Conservation (phyloP, 1,140 invertebrate species). For the Cecropterus lyciades region DNA sequence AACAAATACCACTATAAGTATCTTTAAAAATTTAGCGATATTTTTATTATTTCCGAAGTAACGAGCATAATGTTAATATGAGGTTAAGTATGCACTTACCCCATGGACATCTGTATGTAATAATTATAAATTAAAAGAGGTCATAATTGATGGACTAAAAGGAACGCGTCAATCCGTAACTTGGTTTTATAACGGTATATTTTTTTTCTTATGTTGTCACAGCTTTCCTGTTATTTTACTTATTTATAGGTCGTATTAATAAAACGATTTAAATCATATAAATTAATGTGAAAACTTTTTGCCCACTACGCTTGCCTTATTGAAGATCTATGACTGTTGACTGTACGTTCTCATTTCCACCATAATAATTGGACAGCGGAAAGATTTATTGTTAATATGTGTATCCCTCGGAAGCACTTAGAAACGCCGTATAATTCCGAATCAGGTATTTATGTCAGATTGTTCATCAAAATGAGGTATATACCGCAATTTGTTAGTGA, state of each 20-base stretch:
- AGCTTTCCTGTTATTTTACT: too few species aligned
- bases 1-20: conserved; percentile 15
- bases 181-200: too few species aligned
- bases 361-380: conserved; percentile 17
- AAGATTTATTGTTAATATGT: conserved; percentile 18
- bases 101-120: too few species aligned
- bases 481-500: conserved; percentile 24
- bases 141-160: too few species aligned
- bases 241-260: not conserved
- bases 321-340: conserved; percentile 4
- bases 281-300: not conserved
- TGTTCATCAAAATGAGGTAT: conserved; percentile 30
- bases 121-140: too few species aligned
- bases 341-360: conserved; percentile 1
- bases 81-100: too few species aligned
- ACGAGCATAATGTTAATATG: too few species aligned
- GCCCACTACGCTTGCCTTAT: not conserved
- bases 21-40: not conserved
- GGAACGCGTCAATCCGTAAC: too few species aligned
- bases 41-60: not conserved
- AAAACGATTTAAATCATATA: not conserved
- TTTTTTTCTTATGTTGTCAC: not conserved
- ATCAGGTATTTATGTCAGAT: conserved; percentile 21
- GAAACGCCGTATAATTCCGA: conserved; percentile 3
- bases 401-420: conserved; percentile 9